A percentile compares a stretch with the other conserved stretches of the same genome.
Evolutionary conservation across 1,140 invertebrate genomes (phyloP).

Genomic region (Lucilia sericata): DNA sequence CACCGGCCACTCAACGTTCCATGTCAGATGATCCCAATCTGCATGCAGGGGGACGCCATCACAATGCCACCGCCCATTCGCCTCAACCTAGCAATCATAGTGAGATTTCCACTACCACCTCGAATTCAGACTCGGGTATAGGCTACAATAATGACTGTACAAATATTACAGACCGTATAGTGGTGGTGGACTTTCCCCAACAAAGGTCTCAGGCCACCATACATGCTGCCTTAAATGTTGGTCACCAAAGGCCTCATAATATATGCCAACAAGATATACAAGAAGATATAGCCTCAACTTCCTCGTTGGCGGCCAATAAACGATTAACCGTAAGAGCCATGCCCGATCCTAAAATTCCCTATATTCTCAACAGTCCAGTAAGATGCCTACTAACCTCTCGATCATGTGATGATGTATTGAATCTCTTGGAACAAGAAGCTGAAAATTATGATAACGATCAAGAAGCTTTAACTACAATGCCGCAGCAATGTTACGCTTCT

Average conservation of each 20-base stretch:
- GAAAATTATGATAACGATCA: conserved; percentile 36
- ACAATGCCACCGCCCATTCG: conserved; percentile 72
- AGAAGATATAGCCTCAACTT: neutral
- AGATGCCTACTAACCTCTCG: conserved; percentile 58
- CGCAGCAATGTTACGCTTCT: conserved; percentile 46
- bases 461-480: neutral
- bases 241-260: conserved; percentile 2
- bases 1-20: conserved; percentile 55
- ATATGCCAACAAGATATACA: conserved; percentile 33
- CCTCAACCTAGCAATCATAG: conserved; percentile 86
- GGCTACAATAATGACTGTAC: conserved; percentile 90
- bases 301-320: conserved; percentile 49
- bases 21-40: conserved; percentile 47
- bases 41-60: conserved; percentile 49
- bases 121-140: conserved; percentile 95
- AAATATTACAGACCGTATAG: conserved; percentile 83
- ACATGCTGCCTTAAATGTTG: conserved; percentile 31
- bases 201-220: conserved; percentile 54
- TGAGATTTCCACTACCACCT: conserved; percentile 86
- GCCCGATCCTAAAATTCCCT: conserved; percentile 59
- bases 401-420: conserved; percentile 63
- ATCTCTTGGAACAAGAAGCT: conserved; percentile 48
- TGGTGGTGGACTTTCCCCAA: conserved; percentile 81
- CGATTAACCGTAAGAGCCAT: conserved; percentile 71
- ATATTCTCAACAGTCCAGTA: conserved; percentile 60